Evolutionary conservation across 2,888 invertebrate genomes (phyloP).

Genomic region (Plagodis pulveraria): DNA sequence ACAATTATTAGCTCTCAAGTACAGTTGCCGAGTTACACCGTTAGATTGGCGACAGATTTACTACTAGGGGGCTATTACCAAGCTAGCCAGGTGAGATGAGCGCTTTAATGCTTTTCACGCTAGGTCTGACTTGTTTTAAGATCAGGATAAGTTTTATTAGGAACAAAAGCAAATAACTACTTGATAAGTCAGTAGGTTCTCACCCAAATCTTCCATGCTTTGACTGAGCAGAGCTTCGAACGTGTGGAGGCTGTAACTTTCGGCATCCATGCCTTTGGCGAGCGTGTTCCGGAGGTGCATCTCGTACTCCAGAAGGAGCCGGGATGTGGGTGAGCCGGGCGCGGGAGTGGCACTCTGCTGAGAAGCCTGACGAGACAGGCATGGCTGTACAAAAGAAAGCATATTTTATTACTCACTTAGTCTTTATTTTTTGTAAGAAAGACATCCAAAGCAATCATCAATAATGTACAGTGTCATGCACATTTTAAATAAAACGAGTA

Average conservation of each 20-base stretch:
- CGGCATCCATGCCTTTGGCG: constrained; percentile 97
- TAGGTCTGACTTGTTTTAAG: no score
- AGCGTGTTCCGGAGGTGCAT: constrained; percentile 96
- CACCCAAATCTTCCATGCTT: constrained; percentile 98
- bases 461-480: no score
- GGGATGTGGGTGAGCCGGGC: constrained; percentile 93
- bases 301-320: constrained; percentile 95
- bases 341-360: constrained; percentile 90
- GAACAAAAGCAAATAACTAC: no score
- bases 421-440: not conserved
- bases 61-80: no score
- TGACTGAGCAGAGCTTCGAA: constrained; percentile 96
- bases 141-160: no score
- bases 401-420: not conserved
- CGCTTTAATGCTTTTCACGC: no score
- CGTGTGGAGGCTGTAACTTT: constrained; percentile 96
- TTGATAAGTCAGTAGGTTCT: no score
- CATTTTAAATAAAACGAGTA: no score
- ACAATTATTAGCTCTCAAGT: no score
- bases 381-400: constrained; percentile 65
- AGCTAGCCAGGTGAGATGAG: no score
- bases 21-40: no score
- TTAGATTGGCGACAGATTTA: no score
- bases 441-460: not conserved
- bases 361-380: constrained; percentile 77